Evolutionary conservation across 2,888 invertebrate species (phyloP).

Genomic region (Metacarcinus magister): DNA sequence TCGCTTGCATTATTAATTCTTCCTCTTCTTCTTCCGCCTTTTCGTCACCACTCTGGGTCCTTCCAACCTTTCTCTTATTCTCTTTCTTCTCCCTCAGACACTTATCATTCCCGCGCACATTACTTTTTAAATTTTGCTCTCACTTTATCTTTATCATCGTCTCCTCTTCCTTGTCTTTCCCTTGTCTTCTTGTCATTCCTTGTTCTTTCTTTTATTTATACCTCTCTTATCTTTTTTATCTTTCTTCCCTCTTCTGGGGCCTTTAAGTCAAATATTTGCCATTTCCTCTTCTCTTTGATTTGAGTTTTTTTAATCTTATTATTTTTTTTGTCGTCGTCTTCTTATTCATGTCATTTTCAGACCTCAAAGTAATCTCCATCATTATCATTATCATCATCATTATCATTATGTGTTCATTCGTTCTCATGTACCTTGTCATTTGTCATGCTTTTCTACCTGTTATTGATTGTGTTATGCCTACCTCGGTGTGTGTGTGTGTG

Average conservation of each 20-base stretch:
- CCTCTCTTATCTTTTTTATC: not conserved
- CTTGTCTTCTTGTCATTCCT: not conserved
- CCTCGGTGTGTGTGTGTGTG: no score
- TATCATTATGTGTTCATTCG: no score
- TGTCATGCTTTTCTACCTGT: no score
- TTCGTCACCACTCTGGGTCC: not conserved
- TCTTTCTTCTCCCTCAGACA: not conserved
- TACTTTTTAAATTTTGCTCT: not conserved
- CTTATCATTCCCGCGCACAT: not conserved
- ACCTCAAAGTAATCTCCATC: no score
- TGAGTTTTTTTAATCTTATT: not conserved
- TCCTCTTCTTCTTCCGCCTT: not conserved
- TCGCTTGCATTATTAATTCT: not conserved
- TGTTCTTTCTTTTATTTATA: not conserved
- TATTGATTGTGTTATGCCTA: no score
- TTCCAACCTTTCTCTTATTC: not conserved
- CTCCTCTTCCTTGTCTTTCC: not conserved
- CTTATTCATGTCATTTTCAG: no score
- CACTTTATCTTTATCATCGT: not conserved
- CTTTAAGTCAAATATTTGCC: no score
- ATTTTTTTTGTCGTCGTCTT: no score
- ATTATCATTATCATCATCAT: no score
- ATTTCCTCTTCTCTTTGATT: not conserved
- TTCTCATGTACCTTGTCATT: no score
- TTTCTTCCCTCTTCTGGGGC: not conserved